Conservation (phyloP, 1,140 invertebrate species). For the Matsumurasca onukii region DNA sequence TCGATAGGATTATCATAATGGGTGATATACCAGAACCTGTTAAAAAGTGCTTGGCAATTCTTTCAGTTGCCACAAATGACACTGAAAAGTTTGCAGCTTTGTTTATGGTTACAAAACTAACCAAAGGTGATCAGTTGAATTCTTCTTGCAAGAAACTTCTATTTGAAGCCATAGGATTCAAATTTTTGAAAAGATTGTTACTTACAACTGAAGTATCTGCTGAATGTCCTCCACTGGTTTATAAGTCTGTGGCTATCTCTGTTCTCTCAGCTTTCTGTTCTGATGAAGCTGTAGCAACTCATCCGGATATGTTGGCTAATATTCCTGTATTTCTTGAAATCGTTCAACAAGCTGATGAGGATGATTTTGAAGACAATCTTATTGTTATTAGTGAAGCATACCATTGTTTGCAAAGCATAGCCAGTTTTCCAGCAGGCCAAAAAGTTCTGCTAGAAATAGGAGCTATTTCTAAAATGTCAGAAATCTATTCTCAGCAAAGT, state of each 20-base stretch:
- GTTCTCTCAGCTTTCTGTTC: conserved; percentile 80
- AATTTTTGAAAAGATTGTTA: conserved; percentile 79
- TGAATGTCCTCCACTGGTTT: conserved; percentile 82
- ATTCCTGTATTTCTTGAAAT: conserved; percentile 80
- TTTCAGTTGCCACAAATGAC: conserved; percentile 76
- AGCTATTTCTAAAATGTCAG: conserved; percentile 76
- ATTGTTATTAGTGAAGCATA: conserved; percentile 88
- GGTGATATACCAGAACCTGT: conserved; percentile 72
- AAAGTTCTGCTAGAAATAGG: conserved; percentile 72
- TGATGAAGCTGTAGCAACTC: conserved; percentile 73
- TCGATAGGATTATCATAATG: conserved; percentile 49
- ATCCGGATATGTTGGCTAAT: conserved; percentile 77
- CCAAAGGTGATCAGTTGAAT: conserved; percentile 77
- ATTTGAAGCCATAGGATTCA: conserved; percentile 85
- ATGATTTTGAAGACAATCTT: conserved; percentile 72
- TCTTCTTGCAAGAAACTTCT: conserved; percentile 69
- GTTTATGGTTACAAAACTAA: conserved; percentile 86
- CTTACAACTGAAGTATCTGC: conserved; percentile 69
- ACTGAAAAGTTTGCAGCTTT: conserved; percentile 89
- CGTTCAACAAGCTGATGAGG: conserved; percentile 71
- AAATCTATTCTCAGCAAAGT: conserved; percentile 80
- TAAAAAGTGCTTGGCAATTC: conserved; percentile 74
- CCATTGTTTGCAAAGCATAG: conserved; percentile 77
- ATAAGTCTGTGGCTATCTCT: conserved; percentile 85
- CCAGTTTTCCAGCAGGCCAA: conserved; percentile 68